Conservation (phyloP, 2,888 invertebrate genomes). For the Allophyes oxyacanthae region DNA sequence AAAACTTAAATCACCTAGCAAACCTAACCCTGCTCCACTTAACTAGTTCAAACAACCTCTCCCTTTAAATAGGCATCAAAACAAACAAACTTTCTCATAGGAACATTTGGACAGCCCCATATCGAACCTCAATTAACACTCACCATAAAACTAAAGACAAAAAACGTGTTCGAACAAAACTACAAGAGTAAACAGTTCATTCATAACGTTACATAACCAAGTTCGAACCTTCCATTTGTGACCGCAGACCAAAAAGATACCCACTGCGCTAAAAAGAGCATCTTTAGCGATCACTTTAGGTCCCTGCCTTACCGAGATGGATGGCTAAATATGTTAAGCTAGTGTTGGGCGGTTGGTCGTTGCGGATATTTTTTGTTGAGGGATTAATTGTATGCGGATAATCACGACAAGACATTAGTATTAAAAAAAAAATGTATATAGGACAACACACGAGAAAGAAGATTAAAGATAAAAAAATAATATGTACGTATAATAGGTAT, state of each 20-base stretch:
- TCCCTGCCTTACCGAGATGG: constrained; percentile 71
- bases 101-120: constrained; percentile 36
- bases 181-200: constrained; percentile 66
- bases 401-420: too few relatives aligned
- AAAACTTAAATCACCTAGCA: too few relatives aligned
- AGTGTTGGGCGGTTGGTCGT: constrained; percentile 39
- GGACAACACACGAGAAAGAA: too few relatives aligned
- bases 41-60: constrained; percentile 1
- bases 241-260: constrained; percentile 75
- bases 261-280: constrained; percentile 73
- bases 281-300: constrained; percentile 79
- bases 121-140: constrained; percentile 44
- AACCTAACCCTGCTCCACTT: too few relatives aligned
- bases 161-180: constrained; percentile 53
- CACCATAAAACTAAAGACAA: constrained; percentile 50
- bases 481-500: too few relatives aligned
- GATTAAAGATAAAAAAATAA: too few relatives aligned
- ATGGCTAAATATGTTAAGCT: constrained; percentile 72
- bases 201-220: constrained; percentile 68
- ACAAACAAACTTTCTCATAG: constrained; percentile 48
- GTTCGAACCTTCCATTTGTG: constrained; percentile 67
- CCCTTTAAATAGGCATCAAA: constrained; percentile 14
- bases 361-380: constrained; percentile 2
- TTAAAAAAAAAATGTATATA: too few relatives aligned
- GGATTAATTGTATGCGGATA: background rate